phyloP scores from a whole-genome alignment of 2,113 vertebrate species.

The Colistium nudipinnis region DNA sequence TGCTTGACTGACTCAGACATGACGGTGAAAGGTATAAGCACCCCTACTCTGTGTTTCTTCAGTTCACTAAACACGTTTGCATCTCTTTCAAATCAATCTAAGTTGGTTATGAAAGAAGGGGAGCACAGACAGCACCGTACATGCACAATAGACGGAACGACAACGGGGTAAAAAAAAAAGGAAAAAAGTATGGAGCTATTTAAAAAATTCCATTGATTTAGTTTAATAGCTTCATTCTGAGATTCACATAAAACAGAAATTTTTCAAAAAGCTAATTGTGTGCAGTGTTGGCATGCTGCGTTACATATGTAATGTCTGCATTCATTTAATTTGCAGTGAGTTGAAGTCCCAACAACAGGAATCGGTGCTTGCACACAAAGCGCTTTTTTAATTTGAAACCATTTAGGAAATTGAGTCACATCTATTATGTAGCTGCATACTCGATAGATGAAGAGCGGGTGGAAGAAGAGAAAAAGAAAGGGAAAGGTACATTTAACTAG shows the following conservation, averaged over 20 bases:
- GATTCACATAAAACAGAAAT: not conserved
- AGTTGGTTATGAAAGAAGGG: not conserved
- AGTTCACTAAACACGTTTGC: not conserved
- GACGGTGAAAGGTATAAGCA: no score
- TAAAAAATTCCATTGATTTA: slow-evolving; percentile 13
- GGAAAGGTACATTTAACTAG: not conserved
- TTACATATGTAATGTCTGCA: not conserved
- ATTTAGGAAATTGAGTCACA: not conserved
- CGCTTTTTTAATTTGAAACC: not conserved
- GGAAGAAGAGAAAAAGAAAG: not conserved
- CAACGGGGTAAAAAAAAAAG: not conserved
- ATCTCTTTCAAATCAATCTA: not conserved
- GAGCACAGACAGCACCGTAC: not conserved
- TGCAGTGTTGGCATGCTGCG: not conserved
- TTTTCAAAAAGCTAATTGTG: not conserved
- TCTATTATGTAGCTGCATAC: not conserved
- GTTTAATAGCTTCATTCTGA: not conserved
- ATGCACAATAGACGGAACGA: not conserved
- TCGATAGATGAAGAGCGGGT: not conserved
- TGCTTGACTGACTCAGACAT: not conserved
- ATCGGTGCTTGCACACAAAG: not conserved
- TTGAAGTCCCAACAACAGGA: not conserved
- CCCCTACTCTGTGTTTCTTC: not conserved
- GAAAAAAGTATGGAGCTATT: slow-evolving; percentile 10
- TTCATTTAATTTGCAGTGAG: not conserved